Evolutionary conservation across 2,113 vertebrate genomes (phyloP).

Genomic region (Peucedramus taeniatus): DNA sequence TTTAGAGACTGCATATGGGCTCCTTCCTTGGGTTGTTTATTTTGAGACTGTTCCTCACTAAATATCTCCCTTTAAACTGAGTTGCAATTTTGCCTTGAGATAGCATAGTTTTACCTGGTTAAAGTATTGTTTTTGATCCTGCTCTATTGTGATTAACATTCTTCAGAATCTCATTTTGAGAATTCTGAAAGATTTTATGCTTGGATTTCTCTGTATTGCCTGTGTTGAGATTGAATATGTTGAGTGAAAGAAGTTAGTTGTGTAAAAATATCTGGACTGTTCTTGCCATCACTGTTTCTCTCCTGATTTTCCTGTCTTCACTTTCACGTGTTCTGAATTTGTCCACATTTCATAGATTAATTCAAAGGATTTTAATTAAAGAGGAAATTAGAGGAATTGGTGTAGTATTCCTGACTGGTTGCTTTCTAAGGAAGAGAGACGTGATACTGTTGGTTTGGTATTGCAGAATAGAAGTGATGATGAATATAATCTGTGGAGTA

Average conservation of each 20-base stretch:
- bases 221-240: background rate
- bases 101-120: background rate
- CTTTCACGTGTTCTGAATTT: background rate
- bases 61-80: background rate
- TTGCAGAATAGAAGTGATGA: background rate
- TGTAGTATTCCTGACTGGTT: background rate
- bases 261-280: background rate
- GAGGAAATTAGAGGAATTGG: background rate
- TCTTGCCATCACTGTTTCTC: background rate
- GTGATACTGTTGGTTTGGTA: background rate
- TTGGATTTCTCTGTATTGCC: background rate
- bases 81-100: background rate
- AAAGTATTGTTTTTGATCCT: background rate
- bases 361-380: background rate
- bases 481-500: background rate
- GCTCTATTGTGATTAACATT: background rate
- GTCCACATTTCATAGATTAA: background rate
- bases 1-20: background rate
- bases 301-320: background rate
- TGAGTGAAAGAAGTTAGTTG: background rate
- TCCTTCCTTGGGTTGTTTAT: background rate
- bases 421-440: background rate
- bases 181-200: background rate
- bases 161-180: background rate
- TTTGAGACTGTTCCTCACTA: background rate